Base-by-base conservation (phyloP, 1,140 invertebrate species). In the Drosophila pseudoobscura region DNA sequence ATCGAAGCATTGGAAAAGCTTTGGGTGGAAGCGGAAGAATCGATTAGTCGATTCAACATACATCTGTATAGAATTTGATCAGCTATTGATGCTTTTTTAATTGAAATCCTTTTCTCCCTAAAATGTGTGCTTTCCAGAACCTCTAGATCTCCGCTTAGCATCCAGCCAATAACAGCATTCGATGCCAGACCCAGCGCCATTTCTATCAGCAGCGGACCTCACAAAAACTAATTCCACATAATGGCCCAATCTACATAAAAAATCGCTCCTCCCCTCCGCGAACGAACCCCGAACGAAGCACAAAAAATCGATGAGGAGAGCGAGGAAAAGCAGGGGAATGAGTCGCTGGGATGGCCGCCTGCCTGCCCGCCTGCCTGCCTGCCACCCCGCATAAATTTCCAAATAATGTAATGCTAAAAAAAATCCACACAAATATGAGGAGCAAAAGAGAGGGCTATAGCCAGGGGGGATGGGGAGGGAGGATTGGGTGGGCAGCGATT, bases 191-290 rank as follows among this genome's bases (percentile, higher is more conserved):
- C 35, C 57, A 57, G 60, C 78, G 83, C 82, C 83, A 87, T 85
- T 85, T 74, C 65, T 77, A 80, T 75, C 60, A 70, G 58, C 56
- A 39, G 11, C 3, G 11, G 56, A 43, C 46, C 62, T 44, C 56
- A 44, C 44, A 85, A 87, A 85, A 87, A 75, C 78, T 78, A 87
- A 85, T 85, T 87, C 64, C 70, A 85, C 55, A 87, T 85, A 87
- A 87, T 87, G 82, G 82, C 51, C 83, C 82, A 85, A 85, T 85
- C 83, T 85, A 85, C 82, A 85, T 85, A 85, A 87, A 85, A 85
- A 85, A 84, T 79, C 80, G 80, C 66, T 64, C 65, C 15, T 47
- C 35, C 47, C 50, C 17, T 26, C 26, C 26, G 24, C 55, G 17
- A 41, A 20, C 26, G 11, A 24, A 47, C 46, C 26, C 26, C 41